A percentile compares a stretch with the other conserved stretches of the same genome.
Evolutionary conservation across 2,888 invertebrate species (phyloP).

Genomic region (Xestobium rufovillosum): DNA sequence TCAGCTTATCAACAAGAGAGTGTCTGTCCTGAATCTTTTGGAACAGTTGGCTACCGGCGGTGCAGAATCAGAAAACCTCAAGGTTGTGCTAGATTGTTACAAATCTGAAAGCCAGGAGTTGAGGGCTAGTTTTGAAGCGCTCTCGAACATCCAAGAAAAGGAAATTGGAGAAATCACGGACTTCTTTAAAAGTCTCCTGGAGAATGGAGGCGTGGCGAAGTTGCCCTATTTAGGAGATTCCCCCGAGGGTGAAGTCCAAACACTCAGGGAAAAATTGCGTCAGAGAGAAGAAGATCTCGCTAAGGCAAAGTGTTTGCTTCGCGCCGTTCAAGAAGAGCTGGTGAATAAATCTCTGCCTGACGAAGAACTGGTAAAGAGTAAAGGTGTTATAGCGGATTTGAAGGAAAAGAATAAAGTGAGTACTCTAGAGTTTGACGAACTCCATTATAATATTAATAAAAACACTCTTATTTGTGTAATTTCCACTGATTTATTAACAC

Average conservation of each 20-base stretch:
- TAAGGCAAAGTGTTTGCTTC: constrained; percentile 24
- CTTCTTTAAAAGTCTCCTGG: background rate
- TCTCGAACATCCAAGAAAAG: background rate
- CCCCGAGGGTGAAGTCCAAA: background rate
- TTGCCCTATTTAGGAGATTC: background rate
- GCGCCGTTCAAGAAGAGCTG: constrained; percentile 28
- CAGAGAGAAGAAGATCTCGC: constrained; percentile 28
- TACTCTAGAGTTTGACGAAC: constrained; percentile 6
- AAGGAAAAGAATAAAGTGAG: constrained; percentile 30
- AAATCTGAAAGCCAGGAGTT: background rate
- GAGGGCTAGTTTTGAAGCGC: background rate
- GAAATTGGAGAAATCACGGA: background rate
- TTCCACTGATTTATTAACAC: no score
- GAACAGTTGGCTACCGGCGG: background rate
- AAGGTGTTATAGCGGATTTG: constrained; percentile 25
- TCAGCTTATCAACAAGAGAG: background rate
- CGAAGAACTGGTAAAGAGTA: constrained; percentile 15
- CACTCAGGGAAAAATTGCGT: constrained; percentile 20
- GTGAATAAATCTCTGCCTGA: constrained; percentile 30
- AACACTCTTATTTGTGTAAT: no score
- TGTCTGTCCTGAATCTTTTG: background rate
- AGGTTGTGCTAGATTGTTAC: no score
- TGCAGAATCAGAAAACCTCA: background rate
- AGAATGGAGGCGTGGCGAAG: background rate
- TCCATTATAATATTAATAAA: background rate